Evolutionary conservation across 2,888 invertebrate species (phyloP).

Genomic region (Hypercompe scribonia): DNA sequence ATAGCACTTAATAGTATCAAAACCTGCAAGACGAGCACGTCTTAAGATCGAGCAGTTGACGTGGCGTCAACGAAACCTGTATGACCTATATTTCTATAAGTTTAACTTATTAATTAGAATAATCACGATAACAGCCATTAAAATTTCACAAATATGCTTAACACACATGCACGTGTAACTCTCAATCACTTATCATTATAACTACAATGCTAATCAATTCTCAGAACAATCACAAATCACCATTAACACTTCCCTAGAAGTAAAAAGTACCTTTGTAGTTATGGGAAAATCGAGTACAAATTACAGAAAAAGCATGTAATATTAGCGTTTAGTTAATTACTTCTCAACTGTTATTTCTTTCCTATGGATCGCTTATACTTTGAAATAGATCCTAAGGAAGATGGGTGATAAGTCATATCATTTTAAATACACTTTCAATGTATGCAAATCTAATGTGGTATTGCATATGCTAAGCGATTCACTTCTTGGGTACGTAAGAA

Average conservation of each 20-base stretch:
- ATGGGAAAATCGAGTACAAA: not conserved
- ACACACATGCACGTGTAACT: not conserved
- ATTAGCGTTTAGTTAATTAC: not conserved
- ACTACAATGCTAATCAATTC: conserved; percentile 9
- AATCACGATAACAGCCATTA: conserved; percentile 1
- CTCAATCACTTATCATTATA: conserved; percentile 3
- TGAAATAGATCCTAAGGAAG: not conserved
- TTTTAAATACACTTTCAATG: no score
- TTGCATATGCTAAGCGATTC: no score
- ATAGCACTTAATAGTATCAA: no score
- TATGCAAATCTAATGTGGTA: no score
- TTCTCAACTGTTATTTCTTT: not conserved
- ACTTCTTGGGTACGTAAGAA: no score
- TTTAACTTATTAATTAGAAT: not conserved
- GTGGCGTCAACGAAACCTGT: no score
- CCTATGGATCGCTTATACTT: no score
- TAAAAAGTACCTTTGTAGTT: not conserved
- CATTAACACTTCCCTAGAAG: not conserved
- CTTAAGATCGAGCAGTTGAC: no score
- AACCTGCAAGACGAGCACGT: no score
- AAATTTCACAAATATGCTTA: no score
- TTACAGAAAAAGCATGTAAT: not conserved
- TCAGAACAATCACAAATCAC: conserved; percentile 11
- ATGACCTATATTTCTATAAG: not conserved
- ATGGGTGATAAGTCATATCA: no score